Evolutionary conservation across 2,113 vertebrate genomes (phyloP), one percentile per base, ranked within the genome.

Genomic region (Melanerpes formicivorus): DNA sequence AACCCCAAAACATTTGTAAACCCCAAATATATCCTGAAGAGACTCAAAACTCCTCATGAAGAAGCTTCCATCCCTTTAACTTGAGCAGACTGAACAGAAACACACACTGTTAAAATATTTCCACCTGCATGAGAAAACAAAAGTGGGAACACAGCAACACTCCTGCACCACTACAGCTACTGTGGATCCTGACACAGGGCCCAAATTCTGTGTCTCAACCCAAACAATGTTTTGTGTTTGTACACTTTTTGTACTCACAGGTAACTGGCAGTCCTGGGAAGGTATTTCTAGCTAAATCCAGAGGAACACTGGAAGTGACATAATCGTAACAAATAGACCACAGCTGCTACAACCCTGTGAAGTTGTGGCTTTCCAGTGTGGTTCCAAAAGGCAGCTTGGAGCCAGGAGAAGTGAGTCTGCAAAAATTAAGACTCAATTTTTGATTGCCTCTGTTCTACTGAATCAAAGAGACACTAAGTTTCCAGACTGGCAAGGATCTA

Each of bases 131-230:
- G 9, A 66, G 40, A 82, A 86, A 84, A 62, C 18, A 65, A 64
- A 87, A 64, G n/a, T 14, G 52, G 32, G 17, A 80, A 27, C 44
- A 59, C 25, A 66, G 79, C 78, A 92, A 58, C 19, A 21, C 34
- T 59, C n/a, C 27, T 65, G 44, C 37, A 86, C 37, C 21, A 27
- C 52, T 56, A 67, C 27, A 71, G 30, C 27, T 50, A 44, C 8
- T 11, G 44, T 1, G 32, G 4, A 30, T 19, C 13, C 44, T 2
- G 16, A 10, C 18, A 6, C 0, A 23, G 50, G 32, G n/a, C n/a
- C 88, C 84, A 48, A 79, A 55, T 19, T 55, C 44, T 34, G 2
- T 0, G 3, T 48, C 70, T 27, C 17, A 29, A 48, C 42, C 26
- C 25, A 48, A 78, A 67, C 3, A 71, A 59, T 3, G 5, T 18